Conservation (phyloP, 1,140 invertebrate genomes). For the Zelostemma sp. region DNA sequence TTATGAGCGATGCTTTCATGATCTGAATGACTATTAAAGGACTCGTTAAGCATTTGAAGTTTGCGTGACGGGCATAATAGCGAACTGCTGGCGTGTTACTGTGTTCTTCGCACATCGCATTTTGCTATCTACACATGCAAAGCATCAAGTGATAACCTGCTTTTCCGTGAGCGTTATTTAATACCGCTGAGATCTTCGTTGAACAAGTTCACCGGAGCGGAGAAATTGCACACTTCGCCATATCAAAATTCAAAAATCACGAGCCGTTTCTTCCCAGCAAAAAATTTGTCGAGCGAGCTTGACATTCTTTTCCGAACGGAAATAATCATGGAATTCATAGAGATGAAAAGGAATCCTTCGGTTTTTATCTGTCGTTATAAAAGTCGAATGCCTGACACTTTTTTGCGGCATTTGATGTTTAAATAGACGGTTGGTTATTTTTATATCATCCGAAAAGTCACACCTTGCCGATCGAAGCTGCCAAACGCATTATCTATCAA, state of each 20-base stretch:
- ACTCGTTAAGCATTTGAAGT: slow-evolving; percentile 47
- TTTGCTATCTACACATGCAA: not conserved
- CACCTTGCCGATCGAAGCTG: not conserved
- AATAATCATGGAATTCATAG: too few relatives aligned
- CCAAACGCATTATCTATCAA: slow-evolving; percentile 1
- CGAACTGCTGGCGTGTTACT: not conserved
- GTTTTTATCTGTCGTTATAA: too few relatives aligned
- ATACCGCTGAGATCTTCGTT: not conserved
- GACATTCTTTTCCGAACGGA: too few relatives aligned
- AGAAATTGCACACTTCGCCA: too few relatives aligned
- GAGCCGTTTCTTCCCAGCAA: too few relatives aligned
- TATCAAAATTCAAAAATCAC: too few relatives aligned
- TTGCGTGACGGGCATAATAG: slow-evolving; percentile 51
- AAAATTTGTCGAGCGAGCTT: too few relatives aligned
- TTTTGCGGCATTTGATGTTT: too few relatives aligned
- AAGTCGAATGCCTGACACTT: too few relatives aligned
- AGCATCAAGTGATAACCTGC: not conserved
- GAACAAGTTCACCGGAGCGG: not conserved
- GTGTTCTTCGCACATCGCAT: not conserved
- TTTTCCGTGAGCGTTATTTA: not conserved
- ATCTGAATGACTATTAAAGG: slow-evolving; percentile 36
- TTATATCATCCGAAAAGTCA: slow-evolving; percentile 2
- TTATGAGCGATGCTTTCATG: slow-evolving; percentile 11
- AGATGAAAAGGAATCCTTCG: too few relatives aligned
- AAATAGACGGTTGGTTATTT: not conserved